These are phyloP conservation scores for Psilopsiagon aurifrons DNA, from an alignment of 2,113 vertebrate species.

Conservation along the genomic window DNA sequence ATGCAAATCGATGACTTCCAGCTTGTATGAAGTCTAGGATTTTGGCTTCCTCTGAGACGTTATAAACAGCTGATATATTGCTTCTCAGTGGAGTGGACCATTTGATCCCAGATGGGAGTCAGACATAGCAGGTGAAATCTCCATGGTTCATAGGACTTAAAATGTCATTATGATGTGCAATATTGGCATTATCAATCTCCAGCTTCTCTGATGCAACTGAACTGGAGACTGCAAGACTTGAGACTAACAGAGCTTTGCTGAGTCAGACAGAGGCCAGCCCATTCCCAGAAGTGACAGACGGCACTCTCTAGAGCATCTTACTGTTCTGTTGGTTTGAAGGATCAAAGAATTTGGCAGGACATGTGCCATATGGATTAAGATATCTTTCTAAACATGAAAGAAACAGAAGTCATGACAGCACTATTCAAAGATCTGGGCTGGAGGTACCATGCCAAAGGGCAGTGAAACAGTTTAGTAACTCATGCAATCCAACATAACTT, in stretches of 20 bases:
- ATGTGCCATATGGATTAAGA: neutral
- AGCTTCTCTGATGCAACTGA: neutral
- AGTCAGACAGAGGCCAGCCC: neutral
- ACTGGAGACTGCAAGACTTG: neutral
- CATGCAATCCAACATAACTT: neutral
- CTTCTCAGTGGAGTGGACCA: neutral
- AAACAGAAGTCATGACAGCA: neutral
- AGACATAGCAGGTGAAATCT: neutral
- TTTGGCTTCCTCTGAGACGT: neutral
- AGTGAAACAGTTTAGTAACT: neutral
- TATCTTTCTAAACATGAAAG: neutral
- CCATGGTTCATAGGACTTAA: neutral
- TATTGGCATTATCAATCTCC: neutral
- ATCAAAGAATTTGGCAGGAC: neutral
- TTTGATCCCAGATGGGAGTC: neutral
- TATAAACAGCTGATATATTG: neutral
- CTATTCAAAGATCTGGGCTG: neutral
- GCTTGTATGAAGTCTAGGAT: neutral
- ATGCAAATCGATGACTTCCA: neutral
- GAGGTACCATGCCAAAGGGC: neutral
- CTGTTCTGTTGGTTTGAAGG: neutral
- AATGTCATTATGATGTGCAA: neutral
- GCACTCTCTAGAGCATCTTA: neutral
- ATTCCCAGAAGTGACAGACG: neutral
- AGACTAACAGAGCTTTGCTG: neutral